These are phyloP conservation scores for Drosophila hydei DNA, from an alignment of 1,140 invertebrate genomes.

Conservation along the genomic window DNA sequence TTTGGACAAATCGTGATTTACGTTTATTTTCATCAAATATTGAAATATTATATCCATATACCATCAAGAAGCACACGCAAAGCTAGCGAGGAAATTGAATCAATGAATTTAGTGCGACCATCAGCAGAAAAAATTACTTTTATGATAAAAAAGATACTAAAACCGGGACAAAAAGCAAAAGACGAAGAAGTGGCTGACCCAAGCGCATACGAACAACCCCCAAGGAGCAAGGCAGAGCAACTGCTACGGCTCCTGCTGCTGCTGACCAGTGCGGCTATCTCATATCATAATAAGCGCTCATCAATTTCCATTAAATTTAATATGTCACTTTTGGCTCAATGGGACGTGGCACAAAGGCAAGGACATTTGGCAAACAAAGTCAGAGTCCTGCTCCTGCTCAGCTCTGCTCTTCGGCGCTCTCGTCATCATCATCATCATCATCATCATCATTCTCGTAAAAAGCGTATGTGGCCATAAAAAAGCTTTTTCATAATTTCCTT, in stretches of 20 bases:
- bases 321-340: conserved; percentile 73
- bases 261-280: conserved; percentile 56
- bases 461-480: conserved; percentile 71
- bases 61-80: conserved; percentile 48
- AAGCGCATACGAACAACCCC: conserved; percentile 28
- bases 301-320: conserved; percentile 83
- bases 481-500: conserved; percentile 80
- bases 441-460: conserved; percentile 73
- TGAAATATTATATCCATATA: conserved; percentile 81
- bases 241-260: conserved; percentile 6
- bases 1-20: conserved; percentile 64
- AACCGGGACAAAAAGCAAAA: conserved; percentile 13
- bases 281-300: conserved; percentile 82
- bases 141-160: conserved; percentile 75
- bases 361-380: conserved; percentile 29
- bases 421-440: conserved; percentile 54
- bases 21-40: conserved; percentile 69
- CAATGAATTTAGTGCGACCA: conserved; percentile 78
- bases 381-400: conserved; percentile 17
- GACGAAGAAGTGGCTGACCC: conserved; percentile 31
- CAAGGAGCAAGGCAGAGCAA: conserved; percentile 1
- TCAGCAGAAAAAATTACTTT: conserved; percentile 75
- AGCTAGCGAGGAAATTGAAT: conserved; percentile 74
- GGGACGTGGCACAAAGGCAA: conserved; percentile 41
- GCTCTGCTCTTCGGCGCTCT: not conserved